phyloP scores from a whole-genome alignment of 2,888 invertebrate genomes.

The Phyto melanocephala region DNA sequence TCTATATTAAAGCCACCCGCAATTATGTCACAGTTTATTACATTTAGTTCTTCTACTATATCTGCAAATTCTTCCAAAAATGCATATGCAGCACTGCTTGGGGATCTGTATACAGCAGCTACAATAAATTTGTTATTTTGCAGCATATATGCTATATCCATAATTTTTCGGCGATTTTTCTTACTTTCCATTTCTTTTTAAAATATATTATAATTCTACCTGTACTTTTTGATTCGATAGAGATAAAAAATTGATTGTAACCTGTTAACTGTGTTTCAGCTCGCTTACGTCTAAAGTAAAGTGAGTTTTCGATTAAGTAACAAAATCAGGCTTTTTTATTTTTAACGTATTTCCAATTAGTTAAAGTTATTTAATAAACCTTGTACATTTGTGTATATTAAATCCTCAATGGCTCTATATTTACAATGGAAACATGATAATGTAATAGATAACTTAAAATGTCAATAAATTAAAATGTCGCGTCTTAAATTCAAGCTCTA shows the following conservation, averaged over 20 bases:
- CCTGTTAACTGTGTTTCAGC: background rate
- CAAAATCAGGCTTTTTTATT: background rate
- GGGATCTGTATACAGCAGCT: background rate
- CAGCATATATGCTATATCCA: background rate
- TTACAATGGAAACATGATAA: too few species aligned
- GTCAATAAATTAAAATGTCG: too few species aligned
- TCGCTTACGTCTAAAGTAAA: background rate
- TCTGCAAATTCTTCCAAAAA: background rate
- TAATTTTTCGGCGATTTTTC: background rate
- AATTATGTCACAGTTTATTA: too few species aligned
- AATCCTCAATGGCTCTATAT: too few species aligned
- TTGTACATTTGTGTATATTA: too few species aligned
- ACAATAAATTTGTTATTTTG: background rate
- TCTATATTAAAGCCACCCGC: too few species aligned
- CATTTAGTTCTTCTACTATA: too few species aligned
- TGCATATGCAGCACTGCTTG: background rate
- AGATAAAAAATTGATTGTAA: background rate
- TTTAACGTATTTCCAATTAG: background rate
- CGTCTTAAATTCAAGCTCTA: too few species aligned
- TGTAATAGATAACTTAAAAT: too few species aligned
- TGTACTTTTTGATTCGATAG: background rate
- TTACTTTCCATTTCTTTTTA: background rate
- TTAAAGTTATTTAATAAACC: too few species aligned
- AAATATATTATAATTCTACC: too few species aligned
- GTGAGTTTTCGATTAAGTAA: background rate